Base-by-base conservation (phyloP, 2,888 invertebrate species). In the Phrixothrix hirtus region DNA sequence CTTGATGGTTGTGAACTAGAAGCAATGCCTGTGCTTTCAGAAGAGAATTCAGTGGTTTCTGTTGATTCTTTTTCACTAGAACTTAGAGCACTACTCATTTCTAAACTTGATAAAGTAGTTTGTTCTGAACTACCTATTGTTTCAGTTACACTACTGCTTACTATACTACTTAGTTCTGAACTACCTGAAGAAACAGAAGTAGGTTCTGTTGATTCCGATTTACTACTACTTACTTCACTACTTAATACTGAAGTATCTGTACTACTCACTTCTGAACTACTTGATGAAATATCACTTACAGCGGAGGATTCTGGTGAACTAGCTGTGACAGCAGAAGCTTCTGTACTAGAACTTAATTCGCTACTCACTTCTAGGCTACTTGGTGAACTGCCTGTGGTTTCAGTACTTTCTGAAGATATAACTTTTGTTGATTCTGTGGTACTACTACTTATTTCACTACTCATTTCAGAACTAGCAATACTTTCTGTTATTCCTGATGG, bases 141-240 rank as follows among this genome's bases (percentile, higher is more conserved):
- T 17, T 29, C 39, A 25, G 25, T 46, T 9, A 9, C 12, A n/a
- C n/a, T n/a, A n/a, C n/a, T n/a, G n/a, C n/a, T n/a, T 0, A 39
- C 10, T 6, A 11, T 15, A 31, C n/a, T 26, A 16, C 13, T 51
- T 16, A 7, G 14, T 13, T 11, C 14, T 55, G 27, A 34, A 27
- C 29, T 15, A 13, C 29, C 16, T 7, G 15, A 14, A 6, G 39
- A 29, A 1, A 44, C 53, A 11, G n/a, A n/a, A n/a, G n/a, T 29
- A 44, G 2, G 52, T 9, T 7, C 21, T 30, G 11, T 29, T 6
- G 32, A 11, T 15, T 16, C 43, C 13, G 65, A n/a, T 39, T 21
- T 17, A 21, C 15, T 32, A 26, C 25, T 38, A 21, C 3, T 21
- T 21, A 7, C 9, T 3, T 29, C 29, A 13, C 14, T 36, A 12